Evolutionary conservation across 2,113 vertebrate species (phyloP), one percentile per base, ranked within the genome.

Genomic region (Tichodroma muraria): DNA sequence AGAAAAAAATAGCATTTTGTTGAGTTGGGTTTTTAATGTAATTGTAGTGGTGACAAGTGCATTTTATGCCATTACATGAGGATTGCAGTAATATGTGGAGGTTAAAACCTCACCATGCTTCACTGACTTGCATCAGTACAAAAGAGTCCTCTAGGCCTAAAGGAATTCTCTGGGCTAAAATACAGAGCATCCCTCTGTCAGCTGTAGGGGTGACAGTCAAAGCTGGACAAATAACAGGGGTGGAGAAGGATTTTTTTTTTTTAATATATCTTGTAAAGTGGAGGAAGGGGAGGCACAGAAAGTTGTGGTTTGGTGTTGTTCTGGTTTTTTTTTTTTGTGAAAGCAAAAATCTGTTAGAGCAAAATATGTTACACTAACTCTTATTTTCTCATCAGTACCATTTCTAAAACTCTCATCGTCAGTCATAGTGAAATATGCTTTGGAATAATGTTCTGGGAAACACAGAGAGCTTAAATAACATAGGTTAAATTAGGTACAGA

Each of bases 401-500:
- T 86, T 94, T 95, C 53, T 83, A 72, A 78, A 94, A 61, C n/a
- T 71, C 61, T 90, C 17, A 30, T 90, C 1, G 0, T 86, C 82
- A 90, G 14, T 91, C 76, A 60, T 45, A 49, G 60, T 91, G 69
- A 88, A 91, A 88, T 89, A 91, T 85, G 79, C 44, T 90, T 90
- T 78, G 79, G 80, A 65, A 57, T 90, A 82, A 94, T 92, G 57
- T 90, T 92, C 94, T 79, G 64, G 35, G 70, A 92, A 92, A 45
- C 60, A n/a, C 5, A 90, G 85, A 80, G 93, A 91, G 60, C 72
- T 78, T 93, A 79, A 91, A 91, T 77, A 95, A 80, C 63, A 18
- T 63, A 90, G 83, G 89, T 96, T 85, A 90, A 89, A 90, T 86
- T 94, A 95, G 72, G 49, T 95, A 71, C 90, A 90, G 90, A 93